phyloP scores from a whole-genome alignment of 2,113 vertebrate species.

The Tonatia bakeri region DNA sequence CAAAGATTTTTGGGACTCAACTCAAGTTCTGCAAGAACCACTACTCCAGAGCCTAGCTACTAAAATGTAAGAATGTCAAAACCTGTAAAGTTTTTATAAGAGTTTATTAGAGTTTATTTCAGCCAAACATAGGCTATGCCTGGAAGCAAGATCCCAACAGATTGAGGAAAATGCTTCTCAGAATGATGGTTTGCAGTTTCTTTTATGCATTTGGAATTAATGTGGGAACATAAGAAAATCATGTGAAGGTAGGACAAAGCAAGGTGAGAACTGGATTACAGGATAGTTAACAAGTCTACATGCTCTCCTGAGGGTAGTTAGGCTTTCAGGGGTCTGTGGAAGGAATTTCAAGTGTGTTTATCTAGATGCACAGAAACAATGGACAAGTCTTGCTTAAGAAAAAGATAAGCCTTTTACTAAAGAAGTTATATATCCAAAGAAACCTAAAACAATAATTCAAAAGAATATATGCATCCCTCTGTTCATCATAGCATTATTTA shows the following conservation, averaged over 20 bases:
- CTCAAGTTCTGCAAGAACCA: background rate
- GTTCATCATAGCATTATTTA: no score
- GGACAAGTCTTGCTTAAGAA: background rate
- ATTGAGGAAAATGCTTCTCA: background rate
- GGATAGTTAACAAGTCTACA: background rate
- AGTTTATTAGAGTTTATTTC: background rate
- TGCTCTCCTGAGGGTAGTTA: background rate
- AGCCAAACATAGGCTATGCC: background rate
- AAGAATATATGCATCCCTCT: no score
- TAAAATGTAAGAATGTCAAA: background rate
- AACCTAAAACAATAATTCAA: no score
- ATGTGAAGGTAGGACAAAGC: background rate
- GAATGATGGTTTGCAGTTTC: background rate
- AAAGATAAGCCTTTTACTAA: background rate
- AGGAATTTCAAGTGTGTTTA: background rate
- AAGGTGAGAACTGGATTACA: background rate
- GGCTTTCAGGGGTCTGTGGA: background rate
- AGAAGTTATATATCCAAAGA: background rate
- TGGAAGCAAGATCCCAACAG: background rate
- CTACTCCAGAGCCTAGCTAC: background rate
- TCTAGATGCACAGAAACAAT: background rate
- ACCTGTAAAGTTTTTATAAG: background rate
- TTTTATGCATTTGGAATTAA: background rate
- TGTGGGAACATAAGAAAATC: background rate
- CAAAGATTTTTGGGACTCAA: background rate